These are phyloP conservation scores for Rattus rattus DNA, from an alignment of 2,113 vertebrate species.

Conservation along the genomic window DNA sequence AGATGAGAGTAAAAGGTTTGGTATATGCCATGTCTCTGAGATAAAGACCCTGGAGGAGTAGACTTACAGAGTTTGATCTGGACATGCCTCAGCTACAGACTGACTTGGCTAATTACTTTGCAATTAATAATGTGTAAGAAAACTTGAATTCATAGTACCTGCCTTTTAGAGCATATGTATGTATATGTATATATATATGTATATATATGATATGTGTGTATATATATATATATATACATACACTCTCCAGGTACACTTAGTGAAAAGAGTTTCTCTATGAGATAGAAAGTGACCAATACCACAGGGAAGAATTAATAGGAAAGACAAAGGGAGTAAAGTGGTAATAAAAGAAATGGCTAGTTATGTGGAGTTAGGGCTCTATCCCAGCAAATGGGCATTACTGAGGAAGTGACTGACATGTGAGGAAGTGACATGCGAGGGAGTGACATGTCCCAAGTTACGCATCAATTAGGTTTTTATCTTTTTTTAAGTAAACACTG, in stretches of 20 bases:
- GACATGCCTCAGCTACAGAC: background rate
- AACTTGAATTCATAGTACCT: background rate
- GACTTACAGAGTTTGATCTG: background rate
- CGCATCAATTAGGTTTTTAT: background rate
- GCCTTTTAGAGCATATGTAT: background rate
- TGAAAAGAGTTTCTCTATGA: slow-evolving; percentile 28
- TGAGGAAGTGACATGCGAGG: background rate
- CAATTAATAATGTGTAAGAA: background rate
- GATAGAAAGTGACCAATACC: background rate
- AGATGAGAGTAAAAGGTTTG: background rate
- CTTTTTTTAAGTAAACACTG: background rate
- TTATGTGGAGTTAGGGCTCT: background rate
- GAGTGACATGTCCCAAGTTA: background rate
- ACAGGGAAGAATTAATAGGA: background rate
- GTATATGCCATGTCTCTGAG: too few relatives aligned
- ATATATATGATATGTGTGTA: too few relatives aligned
- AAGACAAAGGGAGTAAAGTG: slow-evolving; percentile 47
- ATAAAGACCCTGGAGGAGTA: background rate
- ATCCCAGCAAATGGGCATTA: background rate
- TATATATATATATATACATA: background rate
- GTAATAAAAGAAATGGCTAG: slow-evolving; percentile 1
- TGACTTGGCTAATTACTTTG: background rate
- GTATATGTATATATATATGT: too few relatives aligned
- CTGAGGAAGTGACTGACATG: background rate
- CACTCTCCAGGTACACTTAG: slow-evolving; percentile 46